Conservation (phyloP, 1,140 invertebrate genomes). For the Brachionus plicatilis region DNA sequence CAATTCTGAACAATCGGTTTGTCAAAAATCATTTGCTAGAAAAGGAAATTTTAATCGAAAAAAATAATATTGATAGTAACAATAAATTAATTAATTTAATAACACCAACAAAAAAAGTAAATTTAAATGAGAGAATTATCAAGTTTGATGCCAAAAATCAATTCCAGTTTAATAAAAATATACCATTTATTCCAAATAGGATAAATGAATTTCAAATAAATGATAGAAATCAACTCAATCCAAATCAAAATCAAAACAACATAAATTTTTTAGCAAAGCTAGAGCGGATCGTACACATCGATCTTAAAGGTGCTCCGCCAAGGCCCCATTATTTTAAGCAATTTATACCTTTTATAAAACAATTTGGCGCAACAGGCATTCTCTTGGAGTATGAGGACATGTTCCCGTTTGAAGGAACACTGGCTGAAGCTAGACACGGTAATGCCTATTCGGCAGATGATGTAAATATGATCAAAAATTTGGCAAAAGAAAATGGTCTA, state of each 20-base stretch:
- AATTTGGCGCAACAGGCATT: constrained; percentile 38
- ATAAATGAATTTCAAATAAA: not conserved
- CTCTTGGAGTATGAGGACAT: constrained; percentile 41
- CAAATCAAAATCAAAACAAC: not conserved
- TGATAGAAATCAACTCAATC: not conserved
- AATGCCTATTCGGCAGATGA: constrained; percentile 31
- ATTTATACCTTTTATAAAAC: constrained; percentile 35
- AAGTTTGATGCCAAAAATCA: not conserved
- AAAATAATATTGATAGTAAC: not conserved
- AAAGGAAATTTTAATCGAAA: not conserved
- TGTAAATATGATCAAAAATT: constrained; percentile 27
- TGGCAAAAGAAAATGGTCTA: constrained; percentile 31
- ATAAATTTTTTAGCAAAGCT: not conserved
- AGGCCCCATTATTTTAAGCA: not conserved
- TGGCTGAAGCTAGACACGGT: not conserved
- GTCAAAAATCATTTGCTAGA: not conserved
- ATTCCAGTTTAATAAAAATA: not conserved
- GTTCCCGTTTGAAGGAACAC: constrained; percentile 35
- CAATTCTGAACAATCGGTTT: not conserved
- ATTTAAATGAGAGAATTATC: not conserved
- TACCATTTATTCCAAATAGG: not conserved
- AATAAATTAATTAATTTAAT: not conserved
- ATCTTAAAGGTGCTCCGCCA: constrained; percentile 40
- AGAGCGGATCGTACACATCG: constrained; percentile 28
- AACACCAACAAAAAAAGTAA: not conserved